phyloP scores from a whole-genome alignment of 2,797 vertebrate species.

The Xenops minutus region DNA sequence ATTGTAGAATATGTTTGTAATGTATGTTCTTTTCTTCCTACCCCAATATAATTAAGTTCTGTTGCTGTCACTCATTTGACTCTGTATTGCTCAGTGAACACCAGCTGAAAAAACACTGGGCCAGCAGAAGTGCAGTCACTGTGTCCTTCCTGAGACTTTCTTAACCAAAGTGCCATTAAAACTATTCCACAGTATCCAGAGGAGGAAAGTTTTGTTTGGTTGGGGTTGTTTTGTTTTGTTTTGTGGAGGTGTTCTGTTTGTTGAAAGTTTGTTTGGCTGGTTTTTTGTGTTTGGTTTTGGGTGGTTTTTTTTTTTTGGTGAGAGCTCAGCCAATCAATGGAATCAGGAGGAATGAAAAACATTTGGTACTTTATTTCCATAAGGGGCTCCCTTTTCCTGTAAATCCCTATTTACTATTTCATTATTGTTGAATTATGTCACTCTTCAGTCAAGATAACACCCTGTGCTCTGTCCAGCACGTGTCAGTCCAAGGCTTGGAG shows the following conservation, averaged over 20 bases:
- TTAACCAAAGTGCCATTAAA: background rate
- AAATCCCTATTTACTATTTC: background rate
- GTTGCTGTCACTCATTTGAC: background rate
- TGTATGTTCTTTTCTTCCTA: background rate
- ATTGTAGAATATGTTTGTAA: background rate
- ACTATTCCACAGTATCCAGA: background rate
- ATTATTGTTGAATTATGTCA: background rate
- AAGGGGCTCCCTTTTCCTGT: background rate
- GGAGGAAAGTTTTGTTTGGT: background rate
- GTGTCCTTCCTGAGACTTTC: background rate
- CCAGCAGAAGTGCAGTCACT: background rate
- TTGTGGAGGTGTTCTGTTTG: background rate
- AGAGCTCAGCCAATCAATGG: background rate
- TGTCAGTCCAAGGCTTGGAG: background rate
- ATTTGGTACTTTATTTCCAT: background rate
- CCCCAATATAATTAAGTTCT: background rate
- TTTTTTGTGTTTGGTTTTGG: background rate
- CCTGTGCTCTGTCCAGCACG: background rate
- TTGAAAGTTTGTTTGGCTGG: too few relatives aligned
- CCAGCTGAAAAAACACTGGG: background rate
- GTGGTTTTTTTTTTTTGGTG: background rate
- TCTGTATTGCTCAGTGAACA: background rate
- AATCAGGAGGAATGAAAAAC: background rate
- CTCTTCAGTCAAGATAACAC: background rate
- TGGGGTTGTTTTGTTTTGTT: fast-evolving